phyloP scores from a whole-genome alignment of 1,140 invertebrate species.

The Nixonia krombeini region DNA sequence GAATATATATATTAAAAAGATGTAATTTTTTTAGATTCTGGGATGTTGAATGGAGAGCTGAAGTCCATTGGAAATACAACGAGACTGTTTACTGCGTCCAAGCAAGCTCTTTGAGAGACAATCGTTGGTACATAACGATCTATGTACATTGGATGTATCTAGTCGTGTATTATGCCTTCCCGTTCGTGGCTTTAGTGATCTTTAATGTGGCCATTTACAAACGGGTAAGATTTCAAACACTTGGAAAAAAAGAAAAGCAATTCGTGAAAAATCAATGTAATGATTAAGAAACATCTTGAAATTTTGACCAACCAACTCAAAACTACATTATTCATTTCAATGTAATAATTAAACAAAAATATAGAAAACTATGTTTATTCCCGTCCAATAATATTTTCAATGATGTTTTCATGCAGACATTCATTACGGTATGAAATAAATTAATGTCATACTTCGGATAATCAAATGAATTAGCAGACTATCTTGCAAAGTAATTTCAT shows the following conservation, averaged over 20 bases:
- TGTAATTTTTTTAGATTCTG: slow-evolving; percentile 73
- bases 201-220: slow-evolving; percentile 92
- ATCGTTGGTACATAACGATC: slow-evolving; percentile 83
- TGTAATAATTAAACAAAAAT: no score
- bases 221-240: slow-evolving; percentile 71
- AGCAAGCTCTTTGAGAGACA: slow-evolving; percentile 79
- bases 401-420: no score
- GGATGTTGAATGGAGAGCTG: slow-evolving; percentile 74
- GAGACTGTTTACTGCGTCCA: slow-evolving; percentile 80
- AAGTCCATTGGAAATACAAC: slow-evolving; percentile 69
- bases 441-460: no score
- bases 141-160: slow-evolving; percentile 96
- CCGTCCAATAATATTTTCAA: no score
- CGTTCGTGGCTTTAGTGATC: slow-evolving; percentile 86
- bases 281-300: no score
- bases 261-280: not conserved
- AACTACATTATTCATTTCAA: not conserved
- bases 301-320: no score
- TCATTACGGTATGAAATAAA: no score
- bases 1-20: not conserved
- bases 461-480: no score
- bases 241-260: no score
- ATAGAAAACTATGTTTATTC: no score
- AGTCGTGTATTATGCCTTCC: slow-evolving; percentile 92
- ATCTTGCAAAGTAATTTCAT: no score